phyloP scores from a whole-genome alignment of 2,888 invertebrate genomes.

The Cylindroiulus punctatus region DNA sequence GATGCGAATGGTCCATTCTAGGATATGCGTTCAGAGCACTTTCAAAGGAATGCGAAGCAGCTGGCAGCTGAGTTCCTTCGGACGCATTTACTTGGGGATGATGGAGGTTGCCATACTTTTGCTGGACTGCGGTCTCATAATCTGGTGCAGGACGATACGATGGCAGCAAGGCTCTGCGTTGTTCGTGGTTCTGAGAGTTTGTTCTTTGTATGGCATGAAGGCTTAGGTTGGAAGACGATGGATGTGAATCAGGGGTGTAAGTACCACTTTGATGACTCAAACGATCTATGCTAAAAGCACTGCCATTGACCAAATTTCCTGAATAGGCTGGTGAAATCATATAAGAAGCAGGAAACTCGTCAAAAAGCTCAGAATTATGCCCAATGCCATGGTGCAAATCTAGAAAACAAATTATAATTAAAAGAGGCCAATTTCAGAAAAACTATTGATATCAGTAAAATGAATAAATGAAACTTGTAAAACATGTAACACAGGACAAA shows the following conservation, averaged over 20 bases:
- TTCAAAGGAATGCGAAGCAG: conserved; percentile 54
- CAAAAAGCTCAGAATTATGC: conserved; percentile 36
- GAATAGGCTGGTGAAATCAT: conserved; percentile 50
- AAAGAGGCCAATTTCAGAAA: neutral
- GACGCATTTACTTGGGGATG: conserved; percentile 59
- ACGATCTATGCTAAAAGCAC: conserved; percentile 50
- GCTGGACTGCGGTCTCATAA: conserved; percentile 91
- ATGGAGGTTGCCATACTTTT: conserved; percentile 70
- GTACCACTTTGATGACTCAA: conserved; percentile 35
- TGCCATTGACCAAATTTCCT: conserved; percentile 45
- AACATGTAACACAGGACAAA: no score
- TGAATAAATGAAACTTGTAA: no score
- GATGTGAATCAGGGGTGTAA: conserved; percentile 1
- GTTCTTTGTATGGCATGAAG: conserved; percentile 42
- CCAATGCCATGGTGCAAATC: conserved; percentile 44
- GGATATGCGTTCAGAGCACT: conserved; percentile 29
- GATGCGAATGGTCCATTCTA: conserved; percentile 39
- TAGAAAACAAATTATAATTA: conserved; percentile 6
- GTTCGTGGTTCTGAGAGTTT: conserved; percentile 50
- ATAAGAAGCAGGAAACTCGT: conserved; percentile 25
- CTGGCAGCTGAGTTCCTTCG: conserved; percentile 60
- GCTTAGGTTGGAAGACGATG: conserved; percentile 49
- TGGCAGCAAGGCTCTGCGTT: conserved; percentile 62
- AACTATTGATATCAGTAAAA: no score
- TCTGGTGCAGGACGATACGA: conserved; percentile 84